Evolutionary conservation across 2,113 vertebrate species (phyloP), one percentile per base, ranked within the genome.

Genomic region (Phainopepla nitens): DNA sequence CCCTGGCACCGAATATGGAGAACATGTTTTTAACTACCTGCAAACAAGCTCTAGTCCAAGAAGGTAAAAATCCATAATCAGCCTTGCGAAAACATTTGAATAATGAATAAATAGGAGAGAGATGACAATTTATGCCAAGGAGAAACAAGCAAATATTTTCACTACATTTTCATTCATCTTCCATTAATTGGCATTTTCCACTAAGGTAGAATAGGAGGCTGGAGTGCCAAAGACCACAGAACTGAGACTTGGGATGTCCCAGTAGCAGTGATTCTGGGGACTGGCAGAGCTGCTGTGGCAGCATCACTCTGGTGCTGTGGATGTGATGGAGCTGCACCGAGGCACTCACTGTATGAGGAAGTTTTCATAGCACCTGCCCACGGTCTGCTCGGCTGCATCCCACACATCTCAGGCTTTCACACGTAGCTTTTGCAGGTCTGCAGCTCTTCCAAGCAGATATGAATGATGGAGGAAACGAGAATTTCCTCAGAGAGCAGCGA

Each of bases 331-430:
- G 65, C 56, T 57, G 41, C 45, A 39, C 72, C 53, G 76, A 83
- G 72, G 44, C 6, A 8, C 51, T 64, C 7, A 4, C 41, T 56
- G 51, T 45, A 12, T 51, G 41, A 86, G 96, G 94, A 96, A 94
- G 92, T 96, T 94, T 95, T 86, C 80, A 64, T 93, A 64, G 80
- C 93, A 92, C 92, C 90, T 96, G 86, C 92, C 94, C 92, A 97
- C 92, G 0, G 53, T 84, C 65, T 94, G 93, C 82, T 93, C 1
- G 1, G 60, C 85, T 94, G 3, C 90, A 62, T 86, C 96, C 93
- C 82, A 86, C 94, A 83, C 78, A 71, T 56, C 69, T 84, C 57
- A 58, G 82, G 15, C 82, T 83, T 75, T 81, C 86, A 75, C 83
- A 81, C 23, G 6, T 2, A 64, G 79, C 49, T 77, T 80, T 80